Percentiles rank a stretch among this genome's conserved stretches.
Conservation (phyloP, 2,888 invertebrate genomes). For the Nymphalis c-album region DNA sequence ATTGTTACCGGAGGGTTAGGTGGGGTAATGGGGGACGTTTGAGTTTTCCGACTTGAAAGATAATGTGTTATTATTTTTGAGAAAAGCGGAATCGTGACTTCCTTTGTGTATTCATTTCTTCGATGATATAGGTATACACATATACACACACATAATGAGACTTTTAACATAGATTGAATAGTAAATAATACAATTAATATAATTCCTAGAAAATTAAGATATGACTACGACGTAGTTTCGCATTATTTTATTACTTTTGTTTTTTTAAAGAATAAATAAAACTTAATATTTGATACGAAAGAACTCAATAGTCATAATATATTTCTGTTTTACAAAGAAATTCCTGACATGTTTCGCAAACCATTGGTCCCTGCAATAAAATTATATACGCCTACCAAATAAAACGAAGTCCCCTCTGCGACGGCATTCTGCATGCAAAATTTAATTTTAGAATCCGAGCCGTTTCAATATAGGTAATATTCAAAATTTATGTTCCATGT, state of each 20-base stretch:
- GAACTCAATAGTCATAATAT: not conserved
- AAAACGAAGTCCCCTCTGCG: conserved; percentile 61
- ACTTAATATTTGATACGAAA: not conserved
- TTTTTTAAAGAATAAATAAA: not conserved
- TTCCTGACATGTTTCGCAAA: conserved; percentile 70
- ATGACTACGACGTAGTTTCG: no score
- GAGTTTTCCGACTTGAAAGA: conserved; percentile 67
- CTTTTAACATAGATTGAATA: no score
- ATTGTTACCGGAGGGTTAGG: conserved; percentile 58
- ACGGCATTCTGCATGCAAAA: conserved; percentile 77
- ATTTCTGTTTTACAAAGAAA: conserved; percentile 50
- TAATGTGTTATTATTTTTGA: conserved; percentile 76
- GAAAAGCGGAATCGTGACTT: conserved; percentile 39
- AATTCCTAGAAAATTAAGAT: no score
- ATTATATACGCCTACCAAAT: conserved; percentile 82
- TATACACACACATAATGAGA: no score
- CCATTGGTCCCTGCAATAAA: conserved; percentile 79
- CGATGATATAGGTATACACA: not conserved
- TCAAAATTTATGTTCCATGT: conserved; percentile 76
- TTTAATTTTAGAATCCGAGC: conserved; percentile 78
- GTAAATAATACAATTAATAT: no score
- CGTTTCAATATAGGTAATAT: conserved; percentile 80
- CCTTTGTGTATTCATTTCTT: conserved; percentile 14
- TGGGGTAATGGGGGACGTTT: conserved; percentile 43
- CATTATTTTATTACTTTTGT: no score